Percentiles rank a stretch among this genome's conserved stretches.
Conservation (phyloP, 2,888 invertebrate species). For the Globia sparganii region DNA sequence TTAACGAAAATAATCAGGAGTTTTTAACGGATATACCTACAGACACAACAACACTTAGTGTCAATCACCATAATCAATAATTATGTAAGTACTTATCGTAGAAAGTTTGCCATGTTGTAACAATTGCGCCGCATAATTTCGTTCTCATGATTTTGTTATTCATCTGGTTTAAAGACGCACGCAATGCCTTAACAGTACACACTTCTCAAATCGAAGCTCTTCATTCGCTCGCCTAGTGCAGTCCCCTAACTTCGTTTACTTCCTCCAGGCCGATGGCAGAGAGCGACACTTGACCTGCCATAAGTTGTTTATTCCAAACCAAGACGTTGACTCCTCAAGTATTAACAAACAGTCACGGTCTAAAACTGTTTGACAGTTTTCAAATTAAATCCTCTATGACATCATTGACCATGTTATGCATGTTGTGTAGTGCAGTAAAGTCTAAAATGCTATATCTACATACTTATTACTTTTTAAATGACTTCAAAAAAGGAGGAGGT, state of each 20-base stretch:
- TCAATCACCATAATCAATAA: neutral
- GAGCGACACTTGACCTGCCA: neutral
- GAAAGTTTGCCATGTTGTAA: neutral
- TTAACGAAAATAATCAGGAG: neutral
- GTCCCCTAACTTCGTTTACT: neutral
- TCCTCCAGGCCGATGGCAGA: neutral
- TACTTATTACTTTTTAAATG: neutral
- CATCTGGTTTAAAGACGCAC: neutral
- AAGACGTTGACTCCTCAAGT: conserved; percentile 1
- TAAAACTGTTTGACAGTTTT: neutral
- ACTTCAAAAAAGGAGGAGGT: too few species aligned
- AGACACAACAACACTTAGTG: neutral
- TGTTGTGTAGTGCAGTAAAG: neutral
- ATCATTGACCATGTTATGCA: too few species aligned
- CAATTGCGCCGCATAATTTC: neutral
- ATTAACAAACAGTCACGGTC: neutral
- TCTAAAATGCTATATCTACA: neutral
- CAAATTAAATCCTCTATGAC: neutral
- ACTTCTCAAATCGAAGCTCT: neutral
- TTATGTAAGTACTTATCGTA: neutral
- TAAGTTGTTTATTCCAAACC: conserved; percentile 8
- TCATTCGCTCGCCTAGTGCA: neutral
- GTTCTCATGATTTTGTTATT: conserved; percentile 1
- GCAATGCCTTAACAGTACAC: neutral
- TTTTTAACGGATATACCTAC: neutral